These are phyloP conservation scores for Paracanthobrama guichenoti DNA, from an alignment of 2,113 vertebrate species.

Conservation along the genomic window DNA sequence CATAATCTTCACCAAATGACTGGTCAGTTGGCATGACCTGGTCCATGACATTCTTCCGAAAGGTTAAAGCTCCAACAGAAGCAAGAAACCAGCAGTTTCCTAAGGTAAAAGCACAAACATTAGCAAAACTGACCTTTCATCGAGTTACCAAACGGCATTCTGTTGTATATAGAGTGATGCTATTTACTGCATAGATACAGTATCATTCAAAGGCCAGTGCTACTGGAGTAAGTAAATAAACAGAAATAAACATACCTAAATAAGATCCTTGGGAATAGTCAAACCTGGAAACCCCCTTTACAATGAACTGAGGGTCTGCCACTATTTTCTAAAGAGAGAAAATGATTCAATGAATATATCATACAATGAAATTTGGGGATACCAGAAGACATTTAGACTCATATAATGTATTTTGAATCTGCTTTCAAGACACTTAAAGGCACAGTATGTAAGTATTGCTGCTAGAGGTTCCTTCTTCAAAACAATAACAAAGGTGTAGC, in stretches of 20 bases:
- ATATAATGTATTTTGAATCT: too few species aligned
- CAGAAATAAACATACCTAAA: slow-evolving; percentile 61
- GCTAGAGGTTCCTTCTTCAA: too few species aligned
- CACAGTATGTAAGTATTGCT: too few species aligned
- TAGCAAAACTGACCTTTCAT: background rate
- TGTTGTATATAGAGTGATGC: background rate
- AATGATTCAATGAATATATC: too few species aligned
- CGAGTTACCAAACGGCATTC: background rate
- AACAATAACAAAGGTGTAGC: too few species aligned
- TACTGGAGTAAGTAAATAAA: background rate
- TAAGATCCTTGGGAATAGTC: slow-evolving; percentile 68
- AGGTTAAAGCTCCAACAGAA: slow-evolving; percentile 73
- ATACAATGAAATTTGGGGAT: background rate
- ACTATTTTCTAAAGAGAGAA: slow-evolving; percentile 58
- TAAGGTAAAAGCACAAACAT: slow-evolving; percentile 30
- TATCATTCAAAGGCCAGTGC: background rate
- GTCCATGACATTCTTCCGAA: slow-evolving; percentile 48
- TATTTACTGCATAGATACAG: background rate
- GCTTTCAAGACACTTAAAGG: too few species aligned
- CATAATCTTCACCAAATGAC: slow-evolving; percentile 67
- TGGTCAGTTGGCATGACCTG: slow-evolving; percentile 68
- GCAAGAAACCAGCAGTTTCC: slow-evolving; percentile 80
- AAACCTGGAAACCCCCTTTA: slow-evolving; percentile 70
- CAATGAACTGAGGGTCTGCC: slow-evolving; percentile 55
- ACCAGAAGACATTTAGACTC: background rate